Percentiles rank a stretch among this genome's conserved stretches.
Evolutionary conservation across 2,888 invertebrate genomes (phyloP).

Genomic region (Syrista parreyssii): DNA sequence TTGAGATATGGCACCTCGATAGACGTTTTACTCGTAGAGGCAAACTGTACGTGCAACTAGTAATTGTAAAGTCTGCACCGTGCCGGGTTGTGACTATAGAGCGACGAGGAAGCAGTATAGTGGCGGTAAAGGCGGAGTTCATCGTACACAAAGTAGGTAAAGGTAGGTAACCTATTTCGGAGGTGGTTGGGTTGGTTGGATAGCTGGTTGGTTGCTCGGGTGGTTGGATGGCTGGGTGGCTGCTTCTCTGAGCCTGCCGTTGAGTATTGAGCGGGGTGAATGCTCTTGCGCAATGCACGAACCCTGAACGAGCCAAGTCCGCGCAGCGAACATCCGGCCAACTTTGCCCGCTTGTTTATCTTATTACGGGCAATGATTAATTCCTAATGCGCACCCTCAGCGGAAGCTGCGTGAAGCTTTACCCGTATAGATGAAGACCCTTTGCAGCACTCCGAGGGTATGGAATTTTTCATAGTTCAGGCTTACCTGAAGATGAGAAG

Average conservation of each 20-base stretch:
- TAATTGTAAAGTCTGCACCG: not conserved
- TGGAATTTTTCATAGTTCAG: too few relatives aligned
- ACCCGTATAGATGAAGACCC: too few relatives aligned
- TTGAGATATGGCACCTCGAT: not conserved
- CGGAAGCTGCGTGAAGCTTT: too few relatives aligned
- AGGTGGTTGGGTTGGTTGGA: constrained; percentile 30
- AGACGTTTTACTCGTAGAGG: not conserved
- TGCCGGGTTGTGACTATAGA: not conserved
- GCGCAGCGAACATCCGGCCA: not conserved
- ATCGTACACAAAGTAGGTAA: constrained; percentile 41
- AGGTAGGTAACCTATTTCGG: constrained; percentile 50
- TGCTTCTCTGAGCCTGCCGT: constrained; percentile 35
- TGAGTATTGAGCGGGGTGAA: constrained; percentile 64
- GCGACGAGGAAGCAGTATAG: constrained; percentile 5
- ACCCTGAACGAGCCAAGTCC: constrained; percentile 34
- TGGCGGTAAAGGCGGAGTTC: constrained; percentile 31
- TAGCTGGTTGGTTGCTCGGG: constrained; percentile 35
- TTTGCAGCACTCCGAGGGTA: too few relatives aligned
- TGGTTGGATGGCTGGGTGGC: constrained; percentile 35
- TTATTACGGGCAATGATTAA: not conserved
- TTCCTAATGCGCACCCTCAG: not conserved
- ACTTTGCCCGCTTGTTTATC: not conserved
- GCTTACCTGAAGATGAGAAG: too few relatives aligned
- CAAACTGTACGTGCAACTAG: not conserved
- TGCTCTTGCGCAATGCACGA: constrained; percentile 63